Evolutionary conservation across 2,113 vertebrate species (phyloP).

Genomic region (Sarotherodon lohbergeri): DNA sequence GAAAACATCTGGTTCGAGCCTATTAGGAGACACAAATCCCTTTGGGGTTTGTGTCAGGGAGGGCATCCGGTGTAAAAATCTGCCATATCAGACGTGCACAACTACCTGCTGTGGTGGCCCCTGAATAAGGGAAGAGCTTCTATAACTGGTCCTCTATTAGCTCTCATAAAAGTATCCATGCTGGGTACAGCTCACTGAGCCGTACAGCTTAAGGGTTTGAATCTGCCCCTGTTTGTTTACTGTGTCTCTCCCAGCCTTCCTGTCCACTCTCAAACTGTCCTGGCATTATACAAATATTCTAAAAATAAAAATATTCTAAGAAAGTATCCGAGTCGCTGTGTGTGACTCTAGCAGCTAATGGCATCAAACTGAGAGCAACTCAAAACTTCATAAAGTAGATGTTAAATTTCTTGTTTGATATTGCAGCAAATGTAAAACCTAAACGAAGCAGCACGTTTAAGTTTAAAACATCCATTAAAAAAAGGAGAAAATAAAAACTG

Average conservation of each 20-base stretch:
- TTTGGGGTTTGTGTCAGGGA: not conserved
- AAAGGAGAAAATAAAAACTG: not conserved
- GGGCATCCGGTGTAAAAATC: not conserved
- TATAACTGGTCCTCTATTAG: not conserved
- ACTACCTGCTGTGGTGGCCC: not conserved
- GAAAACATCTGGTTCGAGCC: not conserved
- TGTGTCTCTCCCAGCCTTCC: not conserved
- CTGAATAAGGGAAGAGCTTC: not conserved
- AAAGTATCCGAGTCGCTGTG: not conserved
- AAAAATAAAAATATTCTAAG: not conserved
- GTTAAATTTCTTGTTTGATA: not conserved
- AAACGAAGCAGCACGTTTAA: not conserved
- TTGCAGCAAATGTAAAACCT: not conserved
- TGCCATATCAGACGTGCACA: not conserved
- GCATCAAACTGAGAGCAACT: accelerated
- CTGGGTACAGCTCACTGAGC: not conserved
- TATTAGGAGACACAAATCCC: not conserved
- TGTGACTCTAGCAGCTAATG: not conserved
- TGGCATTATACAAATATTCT: accelerated
- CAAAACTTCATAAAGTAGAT: not conserved
- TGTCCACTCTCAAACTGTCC: not conserved
- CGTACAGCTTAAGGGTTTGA: not conserved
- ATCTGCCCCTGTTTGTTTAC: not conserved
- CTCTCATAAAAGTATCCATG: not conserved
- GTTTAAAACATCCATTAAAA: not conserved